These are phyloP conservation scores for Drosophila lutescens DNA, from an alignment of 2,888 invertebrate genomes.

Conservation along the genomic window DNA sequence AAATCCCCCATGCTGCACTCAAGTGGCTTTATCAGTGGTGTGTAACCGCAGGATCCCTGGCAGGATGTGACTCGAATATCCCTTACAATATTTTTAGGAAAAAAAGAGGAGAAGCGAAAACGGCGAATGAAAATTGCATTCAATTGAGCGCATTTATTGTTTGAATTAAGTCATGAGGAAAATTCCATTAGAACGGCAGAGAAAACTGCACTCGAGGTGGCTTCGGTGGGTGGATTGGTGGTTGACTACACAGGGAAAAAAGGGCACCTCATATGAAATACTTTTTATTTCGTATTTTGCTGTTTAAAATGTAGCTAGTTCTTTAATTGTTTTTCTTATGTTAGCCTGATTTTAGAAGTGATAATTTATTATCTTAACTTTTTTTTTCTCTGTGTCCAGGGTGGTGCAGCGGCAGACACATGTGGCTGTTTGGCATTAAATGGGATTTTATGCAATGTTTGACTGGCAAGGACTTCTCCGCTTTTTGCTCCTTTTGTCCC, in stretches of 20 bases:
- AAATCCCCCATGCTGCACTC: slow-evolving; percentile 62
- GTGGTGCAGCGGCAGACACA: slow-evolving; percentile 68
- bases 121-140: slow-evolving; percentile 80
- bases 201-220: slow-evolving; percentile 63
- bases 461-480: slow-evolving; percentile 51
- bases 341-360: background rate
- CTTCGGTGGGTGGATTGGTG: slow-evolving; percentile 36
- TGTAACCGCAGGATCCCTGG: slow-evolving; percentile 64
- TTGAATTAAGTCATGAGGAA: slow-evolving; percentile 84
- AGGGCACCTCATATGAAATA: background rate
- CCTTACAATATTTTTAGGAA: slow-evolving; percentile 63
- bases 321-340: background rate
- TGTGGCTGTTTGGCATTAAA: slow-evolving; percentile 65
- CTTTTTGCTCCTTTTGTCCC: slow-evolving; percentile 61
- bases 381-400: slow-evolving; percentile 16
- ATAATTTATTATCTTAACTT: background rate
- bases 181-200: slow-evolving; percentile 83
- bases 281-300: background rate
- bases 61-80: slow-evolving; percentile 65
- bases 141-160: slow-evolving; percentile 84
- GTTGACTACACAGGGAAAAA: slow-evolving; percentile 2
- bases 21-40: slow-evolving; percentile 82
- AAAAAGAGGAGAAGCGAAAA: slow-evolving; percentile 58
- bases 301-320: background rate
- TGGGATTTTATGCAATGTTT: slow-evolving; percentile 68